Percentiles rank a stretch among this genome's conserved stretches.
phyloP scores from a whole-genome alignment of 2,113 vertebrate genomes.

The Romanogobio albipinnatus region DNA sequence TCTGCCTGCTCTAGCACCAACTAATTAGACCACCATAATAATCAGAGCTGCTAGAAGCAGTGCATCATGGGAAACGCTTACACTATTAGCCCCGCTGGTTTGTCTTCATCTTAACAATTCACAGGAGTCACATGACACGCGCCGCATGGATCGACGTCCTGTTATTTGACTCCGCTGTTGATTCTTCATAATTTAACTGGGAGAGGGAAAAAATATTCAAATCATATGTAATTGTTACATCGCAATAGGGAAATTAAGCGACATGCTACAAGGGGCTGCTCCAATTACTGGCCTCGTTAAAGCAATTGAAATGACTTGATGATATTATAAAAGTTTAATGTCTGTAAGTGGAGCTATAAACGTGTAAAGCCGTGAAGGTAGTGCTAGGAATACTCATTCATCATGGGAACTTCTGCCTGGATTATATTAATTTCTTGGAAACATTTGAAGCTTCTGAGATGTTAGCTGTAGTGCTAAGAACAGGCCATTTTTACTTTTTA shows the following conservation, averaged over 20 bases:
- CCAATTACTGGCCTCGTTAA: slow-evolving; percentile 60
- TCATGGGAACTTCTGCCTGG: slow-evolving; percentile 48
- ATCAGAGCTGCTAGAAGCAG: slow-evolving; percentile 62
- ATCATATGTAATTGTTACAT: slow-evolving; percentile 62
- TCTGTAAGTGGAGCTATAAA: slow-evolving; percentile 51
- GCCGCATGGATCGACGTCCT: slow-evolving; percentile 48
- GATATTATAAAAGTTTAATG: slow-evolving; percentile 61
- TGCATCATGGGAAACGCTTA: slow-evolving; percentile 65
- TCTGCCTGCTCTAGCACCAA: slow-evolving; percentile 59
- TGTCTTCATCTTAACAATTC: slow-evolving; percentile 58
- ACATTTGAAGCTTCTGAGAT: slow-evolving; percentile 24
- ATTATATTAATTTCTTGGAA: slow-evolving; percentile 52
- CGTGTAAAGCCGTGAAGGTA: slow-evolving; percentile 40
- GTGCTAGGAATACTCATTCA: slow-evolving; percentile 38
- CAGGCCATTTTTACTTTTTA: background rate
- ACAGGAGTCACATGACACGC: slow-evolving; percentile 54
- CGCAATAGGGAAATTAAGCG: slow-evolving; percentile 62
- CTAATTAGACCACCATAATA: slow-evolving; percentile 69
- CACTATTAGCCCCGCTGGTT: slow-evolving; percentile 59
- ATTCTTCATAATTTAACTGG: slow-evolving; percentile 59
- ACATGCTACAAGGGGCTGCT: slow-evolving; percentile 57
- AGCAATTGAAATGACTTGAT: slow-evolving; percentile 60
- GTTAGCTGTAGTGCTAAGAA: slow-evolving; percentile 29
- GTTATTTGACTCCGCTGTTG: slow-evolving; percentile 55
- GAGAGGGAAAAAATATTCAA: slow-evolving; percentile 54